Conservation (phyloP, 1,140 invertebrate genomes). For the Ericerus pela region DNA sequence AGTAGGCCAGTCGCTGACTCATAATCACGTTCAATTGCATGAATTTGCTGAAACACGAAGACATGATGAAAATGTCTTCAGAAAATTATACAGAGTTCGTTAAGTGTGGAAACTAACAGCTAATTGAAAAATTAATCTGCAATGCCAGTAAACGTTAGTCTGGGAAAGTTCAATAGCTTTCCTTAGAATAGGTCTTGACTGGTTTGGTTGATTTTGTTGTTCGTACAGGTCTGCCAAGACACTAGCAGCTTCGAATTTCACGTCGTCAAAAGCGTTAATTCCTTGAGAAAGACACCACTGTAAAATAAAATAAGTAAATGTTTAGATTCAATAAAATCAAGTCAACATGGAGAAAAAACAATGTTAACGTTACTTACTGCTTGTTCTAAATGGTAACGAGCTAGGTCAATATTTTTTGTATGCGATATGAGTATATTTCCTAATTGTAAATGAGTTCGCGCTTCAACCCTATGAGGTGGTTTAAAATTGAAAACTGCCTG, state of each 20-base stretch:
- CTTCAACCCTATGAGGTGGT: constrained; percentile 80
- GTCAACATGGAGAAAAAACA: too few relatives aligned
- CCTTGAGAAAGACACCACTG: constrained; percentile 80
- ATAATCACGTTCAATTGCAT: constrained; percentile 82
- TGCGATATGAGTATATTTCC: constrained; percentile 84
- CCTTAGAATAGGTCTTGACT: constrained; percentile 74
- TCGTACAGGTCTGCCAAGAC: constrained; percentile 78
- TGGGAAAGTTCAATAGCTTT: constrained; percentile 89
- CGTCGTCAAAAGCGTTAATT: constrained; percentile 80
- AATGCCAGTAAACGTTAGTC: constrained; percentile 92
- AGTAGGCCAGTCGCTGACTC: constrained; percentile 72
- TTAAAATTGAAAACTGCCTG: constrained; percentile 91
- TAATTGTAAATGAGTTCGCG: constrained; percentile 87
- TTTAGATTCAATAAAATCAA: too few relatives aligned
- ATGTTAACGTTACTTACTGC: constrained; percentile 50
- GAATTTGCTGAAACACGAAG: constrained; percentile 62
- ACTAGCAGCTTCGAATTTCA: constrained; percentile 89
- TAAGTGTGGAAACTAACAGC: constrained; percentile 49
- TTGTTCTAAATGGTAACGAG: constrained; percentile 85
- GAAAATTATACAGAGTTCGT: neutral
- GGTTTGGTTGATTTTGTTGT: constrained; percentile 64
- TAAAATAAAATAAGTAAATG: constrained; percentile 27
- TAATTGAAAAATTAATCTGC: constrained; percentile 84
- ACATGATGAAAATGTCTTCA: neutral
- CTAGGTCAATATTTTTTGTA: constrained; percentile 87